phyloP scores from a whole-genome alignment of 2,797 vertebrate genomes.

The Tenualosa thibaudeaui region DNA sequence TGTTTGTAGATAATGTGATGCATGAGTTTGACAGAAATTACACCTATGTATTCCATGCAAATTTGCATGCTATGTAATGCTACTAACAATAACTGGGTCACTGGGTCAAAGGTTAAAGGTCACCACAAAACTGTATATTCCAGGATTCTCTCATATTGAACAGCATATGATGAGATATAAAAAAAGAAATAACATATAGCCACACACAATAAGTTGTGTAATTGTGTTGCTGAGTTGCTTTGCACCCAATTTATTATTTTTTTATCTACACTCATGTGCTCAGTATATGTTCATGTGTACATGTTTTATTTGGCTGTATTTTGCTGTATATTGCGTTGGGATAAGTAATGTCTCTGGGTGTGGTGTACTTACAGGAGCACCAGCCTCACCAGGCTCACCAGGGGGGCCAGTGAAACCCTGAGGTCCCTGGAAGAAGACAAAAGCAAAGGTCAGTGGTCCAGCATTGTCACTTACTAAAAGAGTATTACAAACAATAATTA shows the following conservation, averaged over 20 bases:
- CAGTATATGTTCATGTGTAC: conserved; percentile 21
- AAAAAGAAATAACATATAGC: neutral
- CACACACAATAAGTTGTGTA: no score
- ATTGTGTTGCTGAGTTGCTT: neutral
- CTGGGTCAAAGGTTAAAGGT: neutral
- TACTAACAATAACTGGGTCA: neutral
- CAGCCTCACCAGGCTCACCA: conserved; percentile 94
- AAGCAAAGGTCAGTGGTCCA: neutral
- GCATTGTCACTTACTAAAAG: neutral
- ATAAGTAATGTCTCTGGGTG: neutral
- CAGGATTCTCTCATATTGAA: neutral
- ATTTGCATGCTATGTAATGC: neutral
- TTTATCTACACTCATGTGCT: neutral
- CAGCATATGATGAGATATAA: neutral
- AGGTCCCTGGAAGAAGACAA: conserved; percentile 80
- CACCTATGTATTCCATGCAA: neutral
- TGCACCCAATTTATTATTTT: neutral
- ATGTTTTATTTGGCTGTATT: neutral
- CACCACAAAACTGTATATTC: neutral
- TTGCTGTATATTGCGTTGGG: conserved; percentile 11
- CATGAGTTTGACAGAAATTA: neutral
- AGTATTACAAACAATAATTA: neutral
- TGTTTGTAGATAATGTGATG: neutral
- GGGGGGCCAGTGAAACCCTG: conserved; percentile 97
- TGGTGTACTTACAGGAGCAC: conserved; percentile 84